Conservation (phyloP, 2,888 invertebrate genomes). For the Tipula vernalis region DNA sequence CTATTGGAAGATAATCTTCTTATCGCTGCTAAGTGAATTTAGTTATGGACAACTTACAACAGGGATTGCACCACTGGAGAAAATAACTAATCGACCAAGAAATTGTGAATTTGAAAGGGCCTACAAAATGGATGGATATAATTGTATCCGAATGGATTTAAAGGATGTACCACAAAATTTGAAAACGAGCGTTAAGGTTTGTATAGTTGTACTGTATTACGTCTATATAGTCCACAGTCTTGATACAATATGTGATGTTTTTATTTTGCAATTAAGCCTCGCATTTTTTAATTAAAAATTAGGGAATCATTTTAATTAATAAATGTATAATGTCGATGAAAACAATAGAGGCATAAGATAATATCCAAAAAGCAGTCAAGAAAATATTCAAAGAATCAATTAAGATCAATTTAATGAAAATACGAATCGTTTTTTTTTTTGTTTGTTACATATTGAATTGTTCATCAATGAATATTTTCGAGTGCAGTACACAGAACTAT, state of each 20-base stretch:
- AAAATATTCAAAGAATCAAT: not conserved
- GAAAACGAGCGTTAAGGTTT: conserved; percentile 12
- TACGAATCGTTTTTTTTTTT: not conserved
- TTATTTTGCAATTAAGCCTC: not conserved
- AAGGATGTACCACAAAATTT: conserved; percentile 11
- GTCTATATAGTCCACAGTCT: not conserved
- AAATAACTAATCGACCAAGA: not conserved
- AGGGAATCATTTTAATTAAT: not conserved
- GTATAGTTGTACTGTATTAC: not conserved
- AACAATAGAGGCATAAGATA: not conserved
- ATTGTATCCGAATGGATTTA: conserved; percentile 12
- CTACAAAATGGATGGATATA: conserved; percentile 13
- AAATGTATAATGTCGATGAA: not conserved
- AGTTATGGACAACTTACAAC: not conserved
- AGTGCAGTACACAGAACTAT: not conserved
- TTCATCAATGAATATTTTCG: not conserved
- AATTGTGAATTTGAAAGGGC: not conserved
- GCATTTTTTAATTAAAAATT: not conserved
- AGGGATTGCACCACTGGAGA: not conserved
- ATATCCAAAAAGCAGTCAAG: not conserved
- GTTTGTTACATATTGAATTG: not conserved
- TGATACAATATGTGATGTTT: not conserved
- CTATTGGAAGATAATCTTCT: not conserved
- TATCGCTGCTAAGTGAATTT: not conserved
- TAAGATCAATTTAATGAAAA: not conserved